Evolutionary conservation across 2,113 vertebrate genomes (phyloP).

Genomic region (Macrotis lagotis): DNA sequence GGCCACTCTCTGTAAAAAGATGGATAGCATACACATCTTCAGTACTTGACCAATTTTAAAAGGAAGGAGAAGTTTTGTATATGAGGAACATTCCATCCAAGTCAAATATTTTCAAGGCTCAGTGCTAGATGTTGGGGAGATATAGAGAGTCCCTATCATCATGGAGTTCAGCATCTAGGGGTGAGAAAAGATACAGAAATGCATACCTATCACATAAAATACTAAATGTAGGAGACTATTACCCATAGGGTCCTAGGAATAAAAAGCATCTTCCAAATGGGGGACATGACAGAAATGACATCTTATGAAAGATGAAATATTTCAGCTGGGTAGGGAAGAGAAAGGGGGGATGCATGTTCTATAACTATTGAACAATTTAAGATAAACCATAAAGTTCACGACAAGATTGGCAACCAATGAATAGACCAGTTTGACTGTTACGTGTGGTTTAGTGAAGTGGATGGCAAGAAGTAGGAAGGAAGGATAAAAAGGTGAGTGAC

Average conservation of each 20-base stretch:
- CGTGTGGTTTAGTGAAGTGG: not conserved
- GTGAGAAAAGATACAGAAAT: not conserved
- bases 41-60: slow-evolving; percentile 45
- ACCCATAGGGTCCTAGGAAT: not conserved
- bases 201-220: not conserved
- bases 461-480: not conserved
- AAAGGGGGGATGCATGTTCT: not conserved
- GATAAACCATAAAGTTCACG: not conserved
- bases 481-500: not conserved
- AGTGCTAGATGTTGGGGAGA: not conserved
- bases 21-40: not conserved
- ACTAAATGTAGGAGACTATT: not conserved
- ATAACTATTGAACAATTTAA: not conserved
- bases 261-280: not conserved
- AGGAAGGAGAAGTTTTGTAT: slow-evolving; percentile 46
- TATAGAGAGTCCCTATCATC: not conserved
- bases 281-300: not conserved
- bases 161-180: not conserved
- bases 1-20: not conserved
- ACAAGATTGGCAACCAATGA: not conserved
- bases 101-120: not conserved
- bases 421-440: not conserved
- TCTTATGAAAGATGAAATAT: not conserved
- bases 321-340: not conserved
- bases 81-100: not conserved